A percentile compares a stretch with the other conserved stretches of the same genome.
Conservation (phyloP, 2,888 invertebrate genomes). For the Thymelicus lineola region DNA sequence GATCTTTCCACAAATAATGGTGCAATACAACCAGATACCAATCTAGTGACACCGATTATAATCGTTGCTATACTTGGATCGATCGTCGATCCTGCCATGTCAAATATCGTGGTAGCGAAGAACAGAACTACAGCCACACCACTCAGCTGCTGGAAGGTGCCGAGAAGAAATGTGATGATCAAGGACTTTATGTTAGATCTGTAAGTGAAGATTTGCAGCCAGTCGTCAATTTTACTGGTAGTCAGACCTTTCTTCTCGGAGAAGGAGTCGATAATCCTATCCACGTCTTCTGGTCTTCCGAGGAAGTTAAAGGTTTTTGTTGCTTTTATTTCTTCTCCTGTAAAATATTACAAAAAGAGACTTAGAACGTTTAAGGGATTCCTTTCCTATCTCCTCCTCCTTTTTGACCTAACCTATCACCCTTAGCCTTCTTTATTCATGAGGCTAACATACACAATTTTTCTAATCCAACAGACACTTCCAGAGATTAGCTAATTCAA, state of each 20-base stretch:
- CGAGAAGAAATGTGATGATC: slow-evolving; percentile 52
- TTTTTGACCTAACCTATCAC: no score
- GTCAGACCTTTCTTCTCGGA: slow-evolving; percentile 40
- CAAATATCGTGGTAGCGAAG: slow-evolving; percentile 57
- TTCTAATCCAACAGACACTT: background rate
- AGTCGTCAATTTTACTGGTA: slow-evolving; percentile 45
- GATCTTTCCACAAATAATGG: slow-evolving; percentile 56
- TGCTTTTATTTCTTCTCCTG: slow-evolving; percentile 52
- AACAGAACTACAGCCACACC: slow-evolving; percentile 55
- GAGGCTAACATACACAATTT: background rate
- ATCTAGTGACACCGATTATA: slow-evolving; percentile 51
- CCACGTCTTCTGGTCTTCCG: slow-evolving; percentile 51
- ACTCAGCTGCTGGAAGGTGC: slow-evolving; percentile 53
- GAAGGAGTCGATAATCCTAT: slow-evolving; percentile 49
- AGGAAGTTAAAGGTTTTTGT: slow-evolving; percentile 52
- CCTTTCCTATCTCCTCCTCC: no score
- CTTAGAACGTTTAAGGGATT: no score
- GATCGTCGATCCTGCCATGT: slow-evolving; percentile 53
- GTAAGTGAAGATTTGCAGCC: slow-evolving; percentile 50
- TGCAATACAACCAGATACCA: slow-evolving; percentile 52
- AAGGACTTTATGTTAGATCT: slow-evolving; percentile 56
- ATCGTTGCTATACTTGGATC: slow-evolving; percentile 57
- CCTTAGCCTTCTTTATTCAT: no score
- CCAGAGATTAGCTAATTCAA: no score
- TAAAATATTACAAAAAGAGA: background rate